These are phyloP conservation scores for Rattus rattus DNA, from an alignment of 2,113 vertebrate genomes.

Conservation along the genomic window DNA sequence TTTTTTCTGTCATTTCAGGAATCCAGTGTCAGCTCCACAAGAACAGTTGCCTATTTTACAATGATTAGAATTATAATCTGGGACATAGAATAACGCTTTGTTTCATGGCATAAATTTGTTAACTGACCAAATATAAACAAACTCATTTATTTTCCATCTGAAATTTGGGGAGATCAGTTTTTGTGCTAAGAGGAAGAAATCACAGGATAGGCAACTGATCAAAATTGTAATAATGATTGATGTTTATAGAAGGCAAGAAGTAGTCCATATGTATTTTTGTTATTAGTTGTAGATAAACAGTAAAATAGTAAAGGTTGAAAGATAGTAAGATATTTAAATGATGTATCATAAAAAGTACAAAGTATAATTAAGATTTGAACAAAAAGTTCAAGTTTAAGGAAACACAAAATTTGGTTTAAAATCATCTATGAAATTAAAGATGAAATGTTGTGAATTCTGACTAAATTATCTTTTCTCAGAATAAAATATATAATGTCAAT, in stretches of 20 bases:
- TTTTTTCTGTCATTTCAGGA: background rate
- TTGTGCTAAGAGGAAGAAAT: background rate
- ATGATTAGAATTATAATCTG: background rate
- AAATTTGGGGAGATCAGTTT: background rate
- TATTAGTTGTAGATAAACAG: background rate
- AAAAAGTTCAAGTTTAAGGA: background rate
- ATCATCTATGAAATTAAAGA: background rate
- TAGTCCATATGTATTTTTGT: background rate
- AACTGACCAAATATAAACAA: background rate
- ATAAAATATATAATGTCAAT: background rate
- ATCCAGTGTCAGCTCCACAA: background rate
- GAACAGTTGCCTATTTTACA: background rate
- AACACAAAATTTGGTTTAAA: background rate
- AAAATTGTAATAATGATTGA: slow-evolving; percentile 19
- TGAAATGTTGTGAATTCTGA: background rate
- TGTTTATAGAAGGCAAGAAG: background rate
- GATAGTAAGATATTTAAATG: slow-evolving; percentile 33
- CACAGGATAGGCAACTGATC: background rate
- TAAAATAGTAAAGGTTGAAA: background rate
- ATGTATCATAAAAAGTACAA: background rate
- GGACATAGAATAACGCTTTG: background rate
- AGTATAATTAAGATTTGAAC: background rate
- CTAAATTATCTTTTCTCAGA: slow-evolving; percentile 6
- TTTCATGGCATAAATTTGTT: background rate
- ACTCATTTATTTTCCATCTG: background rate